Conservation (phyloP, 2,113 vertebrate genomes). For the Triplophysa tibetana region DNA sequence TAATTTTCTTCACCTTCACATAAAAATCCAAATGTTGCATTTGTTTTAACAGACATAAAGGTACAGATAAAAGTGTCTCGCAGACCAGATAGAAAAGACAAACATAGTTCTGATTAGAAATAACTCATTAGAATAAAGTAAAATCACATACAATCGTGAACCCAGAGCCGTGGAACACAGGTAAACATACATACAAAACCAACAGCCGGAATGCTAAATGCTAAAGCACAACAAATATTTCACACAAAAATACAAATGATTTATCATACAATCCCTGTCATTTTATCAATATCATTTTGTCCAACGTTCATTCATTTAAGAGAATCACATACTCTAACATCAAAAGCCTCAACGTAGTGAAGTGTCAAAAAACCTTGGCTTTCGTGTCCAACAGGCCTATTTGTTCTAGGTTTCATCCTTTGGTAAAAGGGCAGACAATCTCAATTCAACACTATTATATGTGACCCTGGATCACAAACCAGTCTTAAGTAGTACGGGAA, state of each 20-base stretch:
- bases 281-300: slow-evolving; percentile 4
- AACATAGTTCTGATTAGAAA: slow-evolving; percentile 70
- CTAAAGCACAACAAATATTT: slow-evolving; percentile 49
- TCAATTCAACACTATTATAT: slow-evolving; percentile 7
- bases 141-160: slow-evolving; percentile 61
- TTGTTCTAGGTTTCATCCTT: slow-evolving; percentile 58
- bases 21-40: slow-evolving; percentile 75
- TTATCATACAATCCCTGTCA: slow-evolving; percentile 55
- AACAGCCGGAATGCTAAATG: slow-evolving; percentile 45
- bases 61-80: slow-evolving; percentile 75
- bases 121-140: slow-evolving; percentile 68
- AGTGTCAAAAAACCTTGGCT: slow-evolving; percentile 22
- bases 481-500: too few relatives aligned
- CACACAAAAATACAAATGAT: slow-evolving; percentile 23
- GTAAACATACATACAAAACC: slow-evolving; percentile 62
- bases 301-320: slow-evolving; percentile 2
- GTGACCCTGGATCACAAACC: too few relatives aligned
- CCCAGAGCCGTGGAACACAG: slow-evolving; percentile 11
- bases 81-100: slow-evolving; percentile 73
- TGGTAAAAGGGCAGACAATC: slow-evolving; percentile 61
- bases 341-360: slow-evolving; percentile 27
- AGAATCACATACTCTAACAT: slow-evolving; percentile 13
- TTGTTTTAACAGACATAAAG: slow-evolving; percentile 76
- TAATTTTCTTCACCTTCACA: slow-evolving; percentile 63
- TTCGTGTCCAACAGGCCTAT: slow-evolving; percentile 34